phyloP scores from a whole-genome alignment of 2,888 invertebrate species.

The Piscicola geometra region DNA sequence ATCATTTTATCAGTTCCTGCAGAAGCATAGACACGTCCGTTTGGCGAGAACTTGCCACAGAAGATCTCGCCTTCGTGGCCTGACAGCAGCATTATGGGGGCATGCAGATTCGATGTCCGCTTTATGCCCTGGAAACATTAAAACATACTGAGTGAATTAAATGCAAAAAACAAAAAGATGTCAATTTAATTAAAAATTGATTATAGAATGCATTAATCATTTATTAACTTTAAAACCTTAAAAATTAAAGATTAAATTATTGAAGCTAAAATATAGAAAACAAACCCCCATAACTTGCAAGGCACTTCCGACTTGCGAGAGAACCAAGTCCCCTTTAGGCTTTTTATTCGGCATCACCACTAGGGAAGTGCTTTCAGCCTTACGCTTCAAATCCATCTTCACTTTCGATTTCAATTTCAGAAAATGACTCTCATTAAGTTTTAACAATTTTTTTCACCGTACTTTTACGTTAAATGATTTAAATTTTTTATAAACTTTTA shows the following conservation, averaged over 20 bases:
- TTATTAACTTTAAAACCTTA: background rate
- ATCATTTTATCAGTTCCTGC: conserved; percentile 92
- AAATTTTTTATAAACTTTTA: too few relatives aligned
- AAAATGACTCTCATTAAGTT: too few relatives aligned
- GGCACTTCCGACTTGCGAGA: conserved; percentile 29
- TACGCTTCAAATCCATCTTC: conserved; percentile 59
- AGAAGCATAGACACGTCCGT: conserved; percentile 87
- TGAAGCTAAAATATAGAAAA: background rate
- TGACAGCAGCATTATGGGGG: conserved; percentile 90
- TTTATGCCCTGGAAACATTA: conserved; percentile 26
- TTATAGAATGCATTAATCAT: too few relatives aligned
- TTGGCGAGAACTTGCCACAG: conserved; percentile 86
- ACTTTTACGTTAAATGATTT: too few relatives aligned
- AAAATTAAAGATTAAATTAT: background rate
- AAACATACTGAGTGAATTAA: too few relatives aligned
- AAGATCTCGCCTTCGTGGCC: conserved; percentile 97
- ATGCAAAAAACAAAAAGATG: background rate
- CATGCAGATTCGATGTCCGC: conserved; percentile 77
- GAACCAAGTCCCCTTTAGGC: conserved; percentile 66
- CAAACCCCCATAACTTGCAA: conserved; percentile 29
- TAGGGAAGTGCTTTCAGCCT: conserved; percentile 64
- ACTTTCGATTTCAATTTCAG: too few relatives aligned
- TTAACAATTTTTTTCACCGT: too few relatives aligned
- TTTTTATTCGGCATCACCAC: conserved; percentile 56
- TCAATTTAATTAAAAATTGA: too few relatives aligned